Conservation (phyloP, 2,797 vertebrate genomes). For the Fistularia commersonii region DNA sequence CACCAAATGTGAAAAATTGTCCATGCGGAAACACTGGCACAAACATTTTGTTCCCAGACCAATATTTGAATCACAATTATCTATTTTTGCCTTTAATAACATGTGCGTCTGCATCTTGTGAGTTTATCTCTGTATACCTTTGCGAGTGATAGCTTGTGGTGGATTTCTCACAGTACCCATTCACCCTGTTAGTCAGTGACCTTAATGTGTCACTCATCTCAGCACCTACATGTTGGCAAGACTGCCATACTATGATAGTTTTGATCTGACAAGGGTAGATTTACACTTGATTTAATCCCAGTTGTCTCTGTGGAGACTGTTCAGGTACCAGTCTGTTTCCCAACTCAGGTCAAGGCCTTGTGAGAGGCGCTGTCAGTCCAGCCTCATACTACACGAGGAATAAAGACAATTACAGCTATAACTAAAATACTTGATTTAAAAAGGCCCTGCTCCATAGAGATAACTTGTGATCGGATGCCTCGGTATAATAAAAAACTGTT, state of each 20-base stretch:
- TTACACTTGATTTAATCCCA: slow-evolving; percentile 69
- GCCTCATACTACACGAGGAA: slow-evolving; percentile 10
- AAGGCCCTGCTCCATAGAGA: slow-evolving; percentile 13
- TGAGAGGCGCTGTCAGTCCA: slow-evolving; percentile 59
- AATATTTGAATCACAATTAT: neutral
- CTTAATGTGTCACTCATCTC: slow-evolving; percentile 66
- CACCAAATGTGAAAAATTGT: too few relatives aligned
- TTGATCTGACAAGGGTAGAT: slow-evolving; percentile 69
- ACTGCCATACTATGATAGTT: slow-evolving; percentile 58
- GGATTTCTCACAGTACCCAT: slow-evolving; percentile 21
- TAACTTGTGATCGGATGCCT: slow-evolving; percentile 36
- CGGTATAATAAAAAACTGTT: slow-evolving; percentile 21
- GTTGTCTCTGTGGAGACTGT: slow-evolving; percentile 54
- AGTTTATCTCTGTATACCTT: slow-evolving; percentile 4
- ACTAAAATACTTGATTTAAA: slow-evolving; percentile 3
- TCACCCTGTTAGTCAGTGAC: slow-evolving; percentile 52
- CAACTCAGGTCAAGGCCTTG: slow-evolving; percentile 58
- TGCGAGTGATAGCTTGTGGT: slow-evolving; percentile 13
- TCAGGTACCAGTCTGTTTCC: slow-evolving; percentile 54
- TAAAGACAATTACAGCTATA: slow-evolving; percentile 12
- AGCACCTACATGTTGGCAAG: slow-evolving; percentile 60
- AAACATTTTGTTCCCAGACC: too few relatives aligned
- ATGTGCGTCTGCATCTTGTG: neutral
- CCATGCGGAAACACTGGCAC: too few relatives aligned
- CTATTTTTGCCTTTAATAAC: slow-evolving; percentile 1